Evolutionary conservation across 92 coral and sea anemone species (phyloP).

Genomic region (Virgularia gustaviana): DNA sequence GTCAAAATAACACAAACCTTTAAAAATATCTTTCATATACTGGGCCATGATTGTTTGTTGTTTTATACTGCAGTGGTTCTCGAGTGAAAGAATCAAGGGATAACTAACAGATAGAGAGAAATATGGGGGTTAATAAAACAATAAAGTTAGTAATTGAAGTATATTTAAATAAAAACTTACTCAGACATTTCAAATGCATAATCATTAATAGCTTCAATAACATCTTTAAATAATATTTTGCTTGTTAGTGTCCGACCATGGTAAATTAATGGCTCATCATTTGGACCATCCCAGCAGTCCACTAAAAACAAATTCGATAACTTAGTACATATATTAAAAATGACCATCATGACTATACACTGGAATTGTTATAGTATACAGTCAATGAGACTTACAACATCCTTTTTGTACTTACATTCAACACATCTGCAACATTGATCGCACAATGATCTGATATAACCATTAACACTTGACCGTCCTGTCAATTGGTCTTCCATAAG

Average conservation of each 20-base stretch:
- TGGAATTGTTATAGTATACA: too few species aligned
- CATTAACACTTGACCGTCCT: slow-evolving; percentile 86
- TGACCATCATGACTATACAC: too few species aligned
- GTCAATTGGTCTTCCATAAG: slow-evolving; percentile 90
- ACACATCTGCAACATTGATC: slow-evolving; percentile 92
- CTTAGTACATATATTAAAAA: neutral
- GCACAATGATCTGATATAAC: slow-evolving; percentile 70
- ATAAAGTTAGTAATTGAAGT: neutral
- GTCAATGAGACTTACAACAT: too few species aligned
- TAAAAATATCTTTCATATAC: slow-evolving; percentile 71
- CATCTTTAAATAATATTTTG: slow-evolving; percentile 82
- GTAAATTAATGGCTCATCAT: slow-evolving; percentile 87
- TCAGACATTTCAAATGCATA: slow-evolving; percentile 76
- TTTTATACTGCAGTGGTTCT: slow-evolving; percentile 89
- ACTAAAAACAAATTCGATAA: neutral
- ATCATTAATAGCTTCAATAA: slow-evolving; percentile 69
- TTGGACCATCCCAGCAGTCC: slow-evolving; percentile 97
- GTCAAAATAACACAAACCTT: slow-evolving; percentile 53
- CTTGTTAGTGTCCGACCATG: slow-evolving; percentile 94
- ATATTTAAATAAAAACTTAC: slow-evolving; percentile 55
- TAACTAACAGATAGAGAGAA: slow-evolving; percentile 8
- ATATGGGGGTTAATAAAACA: neutral
- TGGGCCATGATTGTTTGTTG: slow-evolving; percentile 94
- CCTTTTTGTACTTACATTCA: slow-evolving; percentile 96
- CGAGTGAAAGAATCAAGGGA: slow-evolving; percentile 85